Percentiles rank a stretch among this genome's conserved stretches.
Evolutionary conservation across 64 coral and sea anemone species (phyloP).

Genomic region (Pachyseris speciosa): DNA sequence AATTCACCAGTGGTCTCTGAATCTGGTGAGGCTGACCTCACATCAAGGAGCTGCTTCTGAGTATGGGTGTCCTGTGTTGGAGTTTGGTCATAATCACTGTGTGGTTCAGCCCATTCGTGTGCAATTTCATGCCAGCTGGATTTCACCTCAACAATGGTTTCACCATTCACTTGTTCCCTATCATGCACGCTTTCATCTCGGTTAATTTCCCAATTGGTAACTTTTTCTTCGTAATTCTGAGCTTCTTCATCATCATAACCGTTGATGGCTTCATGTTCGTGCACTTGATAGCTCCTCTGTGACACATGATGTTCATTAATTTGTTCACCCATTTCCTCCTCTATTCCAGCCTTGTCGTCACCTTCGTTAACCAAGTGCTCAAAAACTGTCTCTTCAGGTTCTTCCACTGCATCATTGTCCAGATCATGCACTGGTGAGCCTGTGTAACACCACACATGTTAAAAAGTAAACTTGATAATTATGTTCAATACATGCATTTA

Average conservation of each 20-base stretch:
- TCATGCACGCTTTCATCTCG: background rate
- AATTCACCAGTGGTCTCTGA: slow-evolving; percentile 73
- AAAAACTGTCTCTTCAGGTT: slow-evolving; percentile 17
- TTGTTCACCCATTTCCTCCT: background rate
- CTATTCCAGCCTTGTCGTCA: background rate
- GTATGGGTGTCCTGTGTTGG: background rate
- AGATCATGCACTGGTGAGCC: slow-evolving; percentile 16
- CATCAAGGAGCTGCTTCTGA: background rate
- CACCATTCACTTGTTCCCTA: background rate
- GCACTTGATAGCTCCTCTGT: background rate
- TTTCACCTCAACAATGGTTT: background rate
- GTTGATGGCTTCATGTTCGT: background rate
- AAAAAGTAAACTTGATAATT: no score
- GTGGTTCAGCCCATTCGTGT: slow-evolving; percentile 3
- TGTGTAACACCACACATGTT: background rate
- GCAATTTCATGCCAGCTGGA: slow-evolving; percentile 19
- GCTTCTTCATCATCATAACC: background rate
- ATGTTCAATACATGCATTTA: no score
- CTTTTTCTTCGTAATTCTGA: slow-evolving; percentile 29
- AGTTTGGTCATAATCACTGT: background rate
- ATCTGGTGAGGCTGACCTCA: slow-evolving; percentile 48
- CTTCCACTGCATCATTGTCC: background rate
- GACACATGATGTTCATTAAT: background rate
- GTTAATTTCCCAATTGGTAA: background rate
- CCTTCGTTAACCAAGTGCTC: background rate